Percentiles rank a stretch among this genome's conserved stretches.
Conservation (phyloP, 30 jellyfish, hydroid and myxozoan genomes). For the Mastigias papua region DNA sequence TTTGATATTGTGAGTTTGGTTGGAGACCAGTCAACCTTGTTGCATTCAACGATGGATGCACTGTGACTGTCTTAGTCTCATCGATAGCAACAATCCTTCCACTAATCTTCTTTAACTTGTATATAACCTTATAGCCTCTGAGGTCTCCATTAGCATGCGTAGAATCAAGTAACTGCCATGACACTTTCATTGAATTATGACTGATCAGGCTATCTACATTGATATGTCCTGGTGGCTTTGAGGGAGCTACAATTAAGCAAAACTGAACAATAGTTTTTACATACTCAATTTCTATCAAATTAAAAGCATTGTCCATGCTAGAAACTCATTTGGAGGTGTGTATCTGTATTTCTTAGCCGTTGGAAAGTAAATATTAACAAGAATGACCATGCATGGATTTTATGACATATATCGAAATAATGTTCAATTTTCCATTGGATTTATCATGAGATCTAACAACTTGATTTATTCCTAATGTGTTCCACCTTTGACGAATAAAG, state of each 20-base stretch:
- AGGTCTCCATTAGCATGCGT: conserved; percentile 51
- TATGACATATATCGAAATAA: too few relatives aligned
- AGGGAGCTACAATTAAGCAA: conserved; percentile 33
- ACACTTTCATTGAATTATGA: not conserved
- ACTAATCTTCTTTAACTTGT: not conserved
- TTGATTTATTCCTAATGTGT: too few relatives aligned
- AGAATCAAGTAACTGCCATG: conserved; percentile 16
- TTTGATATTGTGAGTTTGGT: conserved; percentile 15
- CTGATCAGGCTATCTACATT: not conserved
- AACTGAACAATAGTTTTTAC: too few relatives aligned
- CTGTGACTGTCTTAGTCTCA: not conserved
- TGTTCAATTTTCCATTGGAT: too few relatives aligned
- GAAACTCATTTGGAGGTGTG: too few relatives aligned
- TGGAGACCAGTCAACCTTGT: conserved; percentile 5
- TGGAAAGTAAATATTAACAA: too few relatives aligned
- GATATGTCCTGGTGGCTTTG: conserved; percentile 30
- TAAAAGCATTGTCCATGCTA: too few relatives aligned
- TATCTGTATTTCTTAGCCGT: too few relatives aligned
- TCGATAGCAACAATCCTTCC: not conserved
- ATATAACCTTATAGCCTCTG: conserved; percentile 36
- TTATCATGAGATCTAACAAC: too few relatives aligned
- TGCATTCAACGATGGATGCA: conserved; percentile 23
- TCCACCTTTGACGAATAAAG: too few relatives aligned
- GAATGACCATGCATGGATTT: too few relatives aligned
- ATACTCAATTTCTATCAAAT: too few relatives aligned